These are phyloP conservation scores for Pitta sordida DNA, from an alignment of 2,113 vertebrate genomes.

Conservation along the genomic window DNA sequence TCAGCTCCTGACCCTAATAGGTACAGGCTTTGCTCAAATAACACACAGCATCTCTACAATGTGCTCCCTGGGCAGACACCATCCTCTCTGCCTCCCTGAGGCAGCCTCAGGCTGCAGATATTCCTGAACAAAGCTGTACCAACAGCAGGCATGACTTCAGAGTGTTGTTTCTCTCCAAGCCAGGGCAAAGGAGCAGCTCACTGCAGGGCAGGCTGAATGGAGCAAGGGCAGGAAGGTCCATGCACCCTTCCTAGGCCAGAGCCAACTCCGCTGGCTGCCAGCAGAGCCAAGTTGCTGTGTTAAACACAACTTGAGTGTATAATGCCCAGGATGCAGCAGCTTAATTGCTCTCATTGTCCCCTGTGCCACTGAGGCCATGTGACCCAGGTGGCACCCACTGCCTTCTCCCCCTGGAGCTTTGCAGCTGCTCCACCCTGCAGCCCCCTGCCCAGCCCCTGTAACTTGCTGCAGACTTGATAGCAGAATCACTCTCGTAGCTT, in stretches of 20 bases:
- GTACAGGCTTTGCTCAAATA: background rate
- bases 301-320: accelerated
- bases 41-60: accelerated
- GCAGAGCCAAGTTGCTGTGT: background rate
- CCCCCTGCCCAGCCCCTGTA: background rate
- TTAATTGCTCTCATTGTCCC: accelerated
- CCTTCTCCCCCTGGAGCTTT: background rate
- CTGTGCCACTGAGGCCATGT: background rate
- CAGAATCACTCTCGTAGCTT: background rate
- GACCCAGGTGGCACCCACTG: background rate
- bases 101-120: accelerated
- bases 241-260: accelerated
- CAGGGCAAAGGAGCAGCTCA: accelerated
- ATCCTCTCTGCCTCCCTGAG: background rate
- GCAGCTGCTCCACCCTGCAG: background rate
- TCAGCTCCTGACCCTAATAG: background rate
- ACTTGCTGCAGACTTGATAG: background rate
- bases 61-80: background rate
- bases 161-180: accelerated
- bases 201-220: background rate
- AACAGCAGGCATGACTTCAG: background rate
- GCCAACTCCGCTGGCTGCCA: background rate
- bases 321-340: background rate
- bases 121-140: background rate
- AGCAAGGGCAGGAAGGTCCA: background rate